Evolutionary conservation across 2,113 vertebrate genomes (phyloP), one percentile per base, ranked within the genome.

Genomic region (Atractosteus spatula): DNA sequence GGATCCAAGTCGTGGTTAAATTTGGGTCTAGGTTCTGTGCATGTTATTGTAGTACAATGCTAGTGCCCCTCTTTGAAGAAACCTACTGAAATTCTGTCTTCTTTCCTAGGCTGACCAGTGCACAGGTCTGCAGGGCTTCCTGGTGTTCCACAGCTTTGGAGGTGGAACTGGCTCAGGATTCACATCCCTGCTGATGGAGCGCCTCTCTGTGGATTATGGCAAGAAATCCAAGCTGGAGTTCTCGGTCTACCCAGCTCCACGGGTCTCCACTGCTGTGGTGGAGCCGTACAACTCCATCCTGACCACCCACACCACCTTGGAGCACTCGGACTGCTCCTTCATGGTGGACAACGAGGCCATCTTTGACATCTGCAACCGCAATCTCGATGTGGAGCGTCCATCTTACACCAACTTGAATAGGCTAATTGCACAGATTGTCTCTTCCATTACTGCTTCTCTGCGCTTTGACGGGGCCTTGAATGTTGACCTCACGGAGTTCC

Each of bases 321-420:
- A 85, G 68, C 81, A 85, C 45, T 85, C 81, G 0, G 81, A 83
- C 63, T 85, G 83, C 8, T 74, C 83, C 3, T 84, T 84, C 67
- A 82, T 84, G 82, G 80, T 82, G 64, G 80, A 84, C 66, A 84
- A 82, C 4, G 83, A 83, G 42, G 83, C 81, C 56, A 79, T 83
- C 65, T 84, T 79, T 2, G 83, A 85, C 59, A 79, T 85, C 45
- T 83, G 83, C 66, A 77, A 75, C 75, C 82, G 84, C 4, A 90
- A 89, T 75, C 81, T 89, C 43, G 82, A 87, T 77, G 83, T 89
- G 0, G 85, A 90, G 67, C 77, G 83, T 0, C 88, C 88, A 0
- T 80, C 85, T 44, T 89, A 90, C 84, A 67, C 81, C 78, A 88
- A 90, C 74, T 79, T 90, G 0, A 90, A 90, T 74, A 3, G 88